These are phyloP conservation scores for Coryphaenoides rupestris DNA, from an alignment of 2,113 vertebrate species.

Conservation along the genomic window DNA sequence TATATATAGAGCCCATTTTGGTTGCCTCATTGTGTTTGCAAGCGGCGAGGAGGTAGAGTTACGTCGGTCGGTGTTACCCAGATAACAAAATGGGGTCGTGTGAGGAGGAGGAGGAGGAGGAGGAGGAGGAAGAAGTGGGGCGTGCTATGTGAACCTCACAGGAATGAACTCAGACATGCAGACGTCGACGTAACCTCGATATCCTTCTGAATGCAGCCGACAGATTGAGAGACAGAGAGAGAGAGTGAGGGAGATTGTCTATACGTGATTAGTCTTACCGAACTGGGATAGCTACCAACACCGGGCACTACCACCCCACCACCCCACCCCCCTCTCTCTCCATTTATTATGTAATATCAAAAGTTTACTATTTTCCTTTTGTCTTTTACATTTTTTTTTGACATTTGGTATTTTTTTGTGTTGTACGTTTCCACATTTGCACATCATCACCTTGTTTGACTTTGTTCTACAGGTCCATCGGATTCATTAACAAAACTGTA, in stretches of 20 bases:
- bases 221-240: no score
- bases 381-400: background rate
- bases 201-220: background rate
- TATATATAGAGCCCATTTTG: background rate
- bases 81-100: no score
- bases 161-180: background rate
- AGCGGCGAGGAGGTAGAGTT: no score
- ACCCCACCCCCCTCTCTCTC: no score
- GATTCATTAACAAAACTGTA: background rate
- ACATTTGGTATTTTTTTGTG: slow-evolving; percentile 24
- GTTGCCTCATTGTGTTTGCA: no score
- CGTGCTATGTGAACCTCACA: background rate
- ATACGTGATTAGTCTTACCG: no score
- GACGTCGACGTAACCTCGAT: background rate
- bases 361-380: slow-evolving; percentile 3
- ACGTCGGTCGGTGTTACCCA: no score
- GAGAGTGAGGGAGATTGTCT: no score
- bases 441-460: background rate
- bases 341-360: slow-evolving; percentile 1
- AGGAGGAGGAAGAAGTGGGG: no score
- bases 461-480: background rate
- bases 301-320: no score
- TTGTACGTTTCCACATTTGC: slow-evolving; percentile 16
- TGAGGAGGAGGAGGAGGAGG: no score
- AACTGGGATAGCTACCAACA: no score